phyloP scores from a whole-genome alignment of 2,888 invertebrate genomes.

The Pogonocherus hispidulus region DNA sequence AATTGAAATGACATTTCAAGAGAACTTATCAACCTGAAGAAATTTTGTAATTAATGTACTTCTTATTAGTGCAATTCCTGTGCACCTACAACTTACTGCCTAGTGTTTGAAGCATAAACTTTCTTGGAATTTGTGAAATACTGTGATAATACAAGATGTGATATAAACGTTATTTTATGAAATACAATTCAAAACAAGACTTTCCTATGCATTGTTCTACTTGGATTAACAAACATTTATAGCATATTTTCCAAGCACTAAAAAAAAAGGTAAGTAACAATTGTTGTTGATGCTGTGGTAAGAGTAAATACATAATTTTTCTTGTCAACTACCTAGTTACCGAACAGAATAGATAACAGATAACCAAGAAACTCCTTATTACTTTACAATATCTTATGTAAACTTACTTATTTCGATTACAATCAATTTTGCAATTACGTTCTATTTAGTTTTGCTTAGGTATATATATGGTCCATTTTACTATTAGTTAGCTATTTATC shows the following conservation, averaged over 20 bases:
- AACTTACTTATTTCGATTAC: background rate
- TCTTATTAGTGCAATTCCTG: slow-evolving; percentile 28
- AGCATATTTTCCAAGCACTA: slow-evolving; percentile 15
- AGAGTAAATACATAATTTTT: slow-evolving; percentile 7
- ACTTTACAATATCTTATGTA: background rate
- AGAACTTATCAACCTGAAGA: slow-evolving; percentile 42
- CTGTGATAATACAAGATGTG: slow-evolving; percentile 63
- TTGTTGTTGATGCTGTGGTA: slow-evolving; percentile 2
- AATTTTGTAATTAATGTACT: slow-evolving; percentile 24
- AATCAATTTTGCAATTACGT: slow-evolving; percentile 6
- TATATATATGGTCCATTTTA: too few species aligned
- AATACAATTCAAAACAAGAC: slow-evolving; percentile 23
- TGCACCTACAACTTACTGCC: slow-evolving; percentile 30
- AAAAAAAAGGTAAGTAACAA: slow-evolving; percentile 13
- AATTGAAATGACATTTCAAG: slow-evolving; percentile 56
- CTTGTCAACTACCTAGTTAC: slow-evolving; percentile 5
- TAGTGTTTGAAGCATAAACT: slow-evolving; percentile 29
- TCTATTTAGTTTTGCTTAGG: slow-evolving; percentile 17
- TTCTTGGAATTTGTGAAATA: slow-evolving; percentile 34
- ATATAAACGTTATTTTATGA: slow-evolving; percentile 43
- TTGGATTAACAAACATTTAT: slow-evolving; percentile 30
- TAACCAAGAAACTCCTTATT: slow-evolving; percentile 12
- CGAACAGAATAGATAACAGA: too few species aligned
- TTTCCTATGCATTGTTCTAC: slow-evolving; percentile 29
- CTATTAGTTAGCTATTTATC: slow-evolving; percentile 6